phyloP scores from a whole-genome alignment of 2,113 vertebrate species.

The Ophiodon elongatus region DNA sequence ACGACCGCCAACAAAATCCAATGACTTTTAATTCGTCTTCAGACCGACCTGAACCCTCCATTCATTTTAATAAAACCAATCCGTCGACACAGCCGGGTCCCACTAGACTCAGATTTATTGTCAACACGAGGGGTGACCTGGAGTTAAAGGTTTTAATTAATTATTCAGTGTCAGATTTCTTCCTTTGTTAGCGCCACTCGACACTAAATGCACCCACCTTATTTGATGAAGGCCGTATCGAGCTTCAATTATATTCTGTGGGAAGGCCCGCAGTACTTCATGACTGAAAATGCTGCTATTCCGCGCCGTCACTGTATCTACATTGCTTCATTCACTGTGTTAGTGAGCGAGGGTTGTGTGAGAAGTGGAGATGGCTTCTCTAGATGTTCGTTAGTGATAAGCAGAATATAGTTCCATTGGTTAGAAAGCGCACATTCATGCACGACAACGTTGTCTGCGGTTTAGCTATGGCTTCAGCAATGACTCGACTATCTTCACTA shows the following conservation, averaged over 20 bases:
- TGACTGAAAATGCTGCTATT: not conserved
- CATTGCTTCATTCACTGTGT: not conserved
- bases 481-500: not conserved
- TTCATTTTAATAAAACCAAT: not conserved
- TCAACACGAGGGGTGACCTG: not conserved
- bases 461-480: too few relatives aligned
- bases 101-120: not conserved
- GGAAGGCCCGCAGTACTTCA: not conserved
- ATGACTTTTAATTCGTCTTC: not conserved
- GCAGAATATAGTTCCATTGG: not conserved
- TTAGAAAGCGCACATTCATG: not conserved
- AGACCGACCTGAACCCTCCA: not conserved
- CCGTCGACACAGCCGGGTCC: not conserved
- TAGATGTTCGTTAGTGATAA: not conserved
- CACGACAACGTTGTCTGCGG: not conserved
- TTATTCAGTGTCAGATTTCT: not conserved
- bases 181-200: not conserved
- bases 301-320: not conserved
- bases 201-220: not conserved
- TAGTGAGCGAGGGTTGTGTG: not conserved
- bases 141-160: not conserved
- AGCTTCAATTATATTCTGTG: not conserved
- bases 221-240: not conserved
- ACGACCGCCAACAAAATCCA: not conserved
- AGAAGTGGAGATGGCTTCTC: not conserved